Conservation (phyloP, 2,888 invertebrate genomes). For the Coremacera marginata region DNA sequence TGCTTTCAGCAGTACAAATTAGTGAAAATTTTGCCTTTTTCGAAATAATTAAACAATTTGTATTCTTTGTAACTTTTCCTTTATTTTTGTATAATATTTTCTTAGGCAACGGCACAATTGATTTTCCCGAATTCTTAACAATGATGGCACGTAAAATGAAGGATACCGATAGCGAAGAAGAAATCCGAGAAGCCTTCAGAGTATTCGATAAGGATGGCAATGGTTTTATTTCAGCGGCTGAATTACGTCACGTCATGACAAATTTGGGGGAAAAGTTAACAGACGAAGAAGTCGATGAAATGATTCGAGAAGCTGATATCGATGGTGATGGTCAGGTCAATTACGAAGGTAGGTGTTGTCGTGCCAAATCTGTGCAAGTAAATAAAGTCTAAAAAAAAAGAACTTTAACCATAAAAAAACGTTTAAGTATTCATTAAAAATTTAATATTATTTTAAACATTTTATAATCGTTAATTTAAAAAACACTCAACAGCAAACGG, state of each 20-base stretch:
- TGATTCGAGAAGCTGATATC: constrained; percentile 99
- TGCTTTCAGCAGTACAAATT: too few species aligned
- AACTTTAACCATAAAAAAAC: too few species aligned
- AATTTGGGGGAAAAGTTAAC: constrained; percentile 99
- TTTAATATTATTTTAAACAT: too few species aligned
- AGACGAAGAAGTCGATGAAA: constrained; percentile 99
- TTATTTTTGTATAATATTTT: constrained; percentile 8
- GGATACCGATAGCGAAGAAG: constrained; percentile 99
- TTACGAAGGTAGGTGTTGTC: constrained; percentile 64
- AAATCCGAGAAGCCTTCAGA: constrained; percentile 98
- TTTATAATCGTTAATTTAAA: too few species aligned
- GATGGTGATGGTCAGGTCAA: constrained; percentile 97
- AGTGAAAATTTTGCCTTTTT: not conserved
- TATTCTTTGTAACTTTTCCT: not conserved
- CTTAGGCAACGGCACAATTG: constrained; percentile 98
- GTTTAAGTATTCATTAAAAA: too few species aligned
- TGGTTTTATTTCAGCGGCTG: constrained; percentile 98
- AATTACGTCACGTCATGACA: constrained; percentile 99
- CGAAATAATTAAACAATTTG: not conserved
- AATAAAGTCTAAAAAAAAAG: too few species aligned
- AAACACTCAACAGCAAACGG: too few species aligned
- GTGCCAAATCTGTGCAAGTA: too few species aligned
- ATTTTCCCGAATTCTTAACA: constrained; percentile 99
- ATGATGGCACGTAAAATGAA: constrained; percentile 99
- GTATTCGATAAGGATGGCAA: constrained; percentile 99